A percentile compares a stretch with the other conserved stretches of the same genome.
Evolutionary conservation across 2,113 vertebrate genomes (phyloP).

Genomic region (Cottus gobio): DNA sequence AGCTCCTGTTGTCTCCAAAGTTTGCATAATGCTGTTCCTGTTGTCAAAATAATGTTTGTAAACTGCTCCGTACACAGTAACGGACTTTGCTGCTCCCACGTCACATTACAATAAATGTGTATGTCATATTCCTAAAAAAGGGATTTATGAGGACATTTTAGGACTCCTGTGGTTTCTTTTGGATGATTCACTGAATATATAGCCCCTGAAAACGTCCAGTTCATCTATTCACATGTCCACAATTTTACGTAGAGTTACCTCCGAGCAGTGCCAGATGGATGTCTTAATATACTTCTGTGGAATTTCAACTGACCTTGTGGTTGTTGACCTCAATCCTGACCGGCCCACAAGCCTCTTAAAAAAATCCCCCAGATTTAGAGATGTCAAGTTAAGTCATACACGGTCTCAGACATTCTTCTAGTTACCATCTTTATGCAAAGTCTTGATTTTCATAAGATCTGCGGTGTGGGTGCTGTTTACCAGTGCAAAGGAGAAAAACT

Average conservation of each 20-base stretch:
- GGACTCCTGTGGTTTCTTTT: constrained; percentile 14
- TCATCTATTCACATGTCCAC: constrained; percentile 54
- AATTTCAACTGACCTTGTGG: constrained; percentile 72
- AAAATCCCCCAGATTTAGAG: constrained; percentile 62
- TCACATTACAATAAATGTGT: constrained; percentile 65
- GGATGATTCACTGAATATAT: constrained; percentile 32
- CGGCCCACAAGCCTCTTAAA: constrained; percentile 69
- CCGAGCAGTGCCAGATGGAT: constrained; percentile 60
- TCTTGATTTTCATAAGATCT: background rate
- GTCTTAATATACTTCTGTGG: constrained; percentile 69
- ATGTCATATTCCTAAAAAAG: constrained; percentile 43
- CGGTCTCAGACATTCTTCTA: constrained; percentile 52
- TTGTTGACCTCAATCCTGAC: constrained; percentile 75
- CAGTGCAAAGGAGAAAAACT: constrained; percentile 8
- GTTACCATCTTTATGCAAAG: background rate
- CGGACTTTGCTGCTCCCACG: constrained; percentile 39
- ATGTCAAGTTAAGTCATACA: constrained; percentile 58
- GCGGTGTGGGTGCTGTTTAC: constrained; percentile 6
- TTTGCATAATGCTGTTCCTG: constrained; percentile 53
- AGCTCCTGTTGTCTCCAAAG: constrained; percentile 39
- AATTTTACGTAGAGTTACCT: constrained; percentile 38
- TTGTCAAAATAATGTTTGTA: constrained; percentile 51
- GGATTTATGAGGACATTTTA: constrained; percentile 38
- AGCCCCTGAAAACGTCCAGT: constrained; percentile 8
- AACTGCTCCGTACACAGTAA: constrained; percentile 41